Percentiles rank a stretch among this genome's conserved stretches.
Evolutionary conservation across 2,797 vertebrate genomes (phyloP).

Genomic region (Enteromius mattozi): DNA sequence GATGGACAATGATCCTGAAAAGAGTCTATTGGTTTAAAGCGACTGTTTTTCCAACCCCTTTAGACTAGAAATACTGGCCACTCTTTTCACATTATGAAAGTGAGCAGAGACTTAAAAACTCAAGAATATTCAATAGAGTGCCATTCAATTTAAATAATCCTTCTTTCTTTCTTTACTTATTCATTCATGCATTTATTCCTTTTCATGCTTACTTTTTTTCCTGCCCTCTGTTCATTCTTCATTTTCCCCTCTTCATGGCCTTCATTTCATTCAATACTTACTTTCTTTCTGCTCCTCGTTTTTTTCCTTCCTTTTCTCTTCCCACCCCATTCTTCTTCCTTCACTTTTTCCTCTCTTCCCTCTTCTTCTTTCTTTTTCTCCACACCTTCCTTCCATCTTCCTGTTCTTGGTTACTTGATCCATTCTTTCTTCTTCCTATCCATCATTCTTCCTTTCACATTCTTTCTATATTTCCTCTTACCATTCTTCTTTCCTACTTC

Average conservation of each 20-base stretch:
- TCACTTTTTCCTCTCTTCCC: not conserved
- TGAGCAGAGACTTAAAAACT: not conserved
- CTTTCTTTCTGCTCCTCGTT: not conserved
- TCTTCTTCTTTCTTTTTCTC: not conserved
- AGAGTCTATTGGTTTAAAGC: not conserved
- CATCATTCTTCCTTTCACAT: not conserved
- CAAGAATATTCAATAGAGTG: not conserved
- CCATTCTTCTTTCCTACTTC: not conserved
- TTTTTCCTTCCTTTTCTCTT: not conserved
- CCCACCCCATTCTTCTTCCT: not conserved
- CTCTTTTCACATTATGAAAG: not conserved
- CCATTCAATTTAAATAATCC: not conserved
- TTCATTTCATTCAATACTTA: not conserved
- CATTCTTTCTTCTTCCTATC: not conserved
- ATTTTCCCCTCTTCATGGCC: not conserved
- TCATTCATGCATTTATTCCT: no score
- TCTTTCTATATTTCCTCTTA: not conserved
- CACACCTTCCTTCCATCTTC: not conserved
- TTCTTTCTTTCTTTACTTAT: not conserved
- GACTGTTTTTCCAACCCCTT: not conserved
- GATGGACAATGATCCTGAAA: not conserved
- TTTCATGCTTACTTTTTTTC: not conserved
- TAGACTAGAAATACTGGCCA: not conserved
- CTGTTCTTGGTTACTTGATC: not conserved
- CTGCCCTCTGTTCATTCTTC: not conserved